phyloP scores from a whole-genome alignment of 2,113 vertebrate species.

The Rhynchopsitta pachyrhyncha region DNA sequence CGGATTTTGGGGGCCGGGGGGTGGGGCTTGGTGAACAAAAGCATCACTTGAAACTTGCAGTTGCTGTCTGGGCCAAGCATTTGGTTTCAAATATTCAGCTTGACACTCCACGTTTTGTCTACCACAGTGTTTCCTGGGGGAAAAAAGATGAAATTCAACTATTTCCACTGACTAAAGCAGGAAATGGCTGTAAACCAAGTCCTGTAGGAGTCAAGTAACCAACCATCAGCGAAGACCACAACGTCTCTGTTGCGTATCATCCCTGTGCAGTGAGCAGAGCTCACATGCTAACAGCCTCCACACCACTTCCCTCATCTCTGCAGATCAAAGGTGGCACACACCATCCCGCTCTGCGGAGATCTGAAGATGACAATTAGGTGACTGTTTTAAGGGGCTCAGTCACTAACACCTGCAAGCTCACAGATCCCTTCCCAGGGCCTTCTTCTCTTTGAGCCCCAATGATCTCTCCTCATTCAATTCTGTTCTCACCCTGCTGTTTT shows the following conservation, averaged over 20 bases:
- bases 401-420: not conserved
- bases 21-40: not conserved
- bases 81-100: not conserved
- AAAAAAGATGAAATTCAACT: not conserved
- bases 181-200: not conserved
- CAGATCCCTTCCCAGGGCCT: not conserved
- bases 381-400: not conserved
- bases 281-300: not conserved
- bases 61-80: not conserved
- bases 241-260: not conserved
- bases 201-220: not conserved
- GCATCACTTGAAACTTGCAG: not conserved
- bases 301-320: not conserved
- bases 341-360: not conserved
- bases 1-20: not conserved
- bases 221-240: not conserved
- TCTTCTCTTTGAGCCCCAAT: not conserved
- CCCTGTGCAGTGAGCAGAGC: accelerated
- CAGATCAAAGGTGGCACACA: not conserved
- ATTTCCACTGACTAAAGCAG: not conserved
- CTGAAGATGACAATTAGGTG: not conserved
- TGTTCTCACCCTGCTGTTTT: not conserved
- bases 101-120: not conserved
- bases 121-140: not conserved
- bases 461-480: not conserved